Percentiles rank a stretch among this genome's conserved stretches.
Conservation (phyloP, 2,888 invertebrate genomes). For the Tanytarsus gracilentus region DNA sequence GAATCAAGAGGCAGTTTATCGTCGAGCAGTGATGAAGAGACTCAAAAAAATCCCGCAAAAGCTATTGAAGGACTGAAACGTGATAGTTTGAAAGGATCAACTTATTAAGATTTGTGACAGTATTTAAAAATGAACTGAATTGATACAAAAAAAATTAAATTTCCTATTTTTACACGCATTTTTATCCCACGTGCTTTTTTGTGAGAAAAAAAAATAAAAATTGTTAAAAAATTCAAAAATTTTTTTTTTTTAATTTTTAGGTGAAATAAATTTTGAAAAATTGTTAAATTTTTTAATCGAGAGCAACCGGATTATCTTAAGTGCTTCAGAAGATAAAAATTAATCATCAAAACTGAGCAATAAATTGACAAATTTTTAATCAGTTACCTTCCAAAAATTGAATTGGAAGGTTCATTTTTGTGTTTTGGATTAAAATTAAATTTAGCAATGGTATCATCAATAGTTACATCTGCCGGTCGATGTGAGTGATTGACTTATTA, state of each 20-base stretch:
- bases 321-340: too few species aligned
- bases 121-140: background rate
- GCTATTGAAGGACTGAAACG: background rate
- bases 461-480: background rate
- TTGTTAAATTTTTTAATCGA: background rate
- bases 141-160: background rate
- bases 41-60: background rate
- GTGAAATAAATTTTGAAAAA: background rate
- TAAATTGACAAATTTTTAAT: too few species aligned
- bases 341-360: too few species aligned
- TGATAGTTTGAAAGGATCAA: constrained; percentile 1
- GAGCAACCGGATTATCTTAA: background rate
- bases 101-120: background rate
- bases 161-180: background rate
- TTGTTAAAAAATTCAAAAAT: background rate
- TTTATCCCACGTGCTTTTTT: background rate
- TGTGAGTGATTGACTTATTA: too few species aligned
- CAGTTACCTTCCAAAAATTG: too few species aligned
- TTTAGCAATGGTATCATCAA: background rate
- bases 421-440: too few species aligned
- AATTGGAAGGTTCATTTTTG: too few species aligned
- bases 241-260: background rate
- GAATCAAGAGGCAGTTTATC: background rate
- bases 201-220: background rate
- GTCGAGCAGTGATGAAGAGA: background rate